Conservation (phyloP, 2,888 invertebrate species). For the Ecliptopera silaceata region DNA sequence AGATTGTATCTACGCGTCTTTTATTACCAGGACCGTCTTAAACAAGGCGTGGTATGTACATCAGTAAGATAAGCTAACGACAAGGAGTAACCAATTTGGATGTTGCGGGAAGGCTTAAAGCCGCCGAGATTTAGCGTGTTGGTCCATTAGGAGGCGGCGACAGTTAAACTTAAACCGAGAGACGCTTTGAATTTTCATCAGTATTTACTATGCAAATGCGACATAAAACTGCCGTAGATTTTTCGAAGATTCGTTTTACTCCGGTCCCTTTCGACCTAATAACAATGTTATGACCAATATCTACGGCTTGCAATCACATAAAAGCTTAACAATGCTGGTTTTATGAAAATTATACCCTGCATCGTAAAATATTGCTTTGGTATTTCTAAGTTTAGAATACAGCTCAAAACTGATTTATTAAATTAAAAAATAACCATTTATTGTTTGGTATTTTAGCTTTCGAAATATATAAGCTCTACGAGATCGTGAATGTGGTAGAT, state of each 20-base stretch:
- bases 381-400: not conserved
- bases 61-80: slow-evolving; percentile 57
- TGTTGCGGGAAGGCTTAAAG: slow-evolving; percentile 57
- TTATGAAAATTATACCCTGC: slow-evolving; percentile 6
- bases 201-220: slow-evolving; percentile 56
- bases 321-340: slow-evolving; percentile 15
- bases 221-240: slow-evolving; percentile 43
- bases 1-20: slow-evolving; percentile 32
- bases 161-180: slow-evolving; percentile 57
- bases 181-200: slow-evolving; percentile 56
- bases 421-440: no score
- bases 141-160: slow-evolving; percentile 58
- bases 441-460: no score
- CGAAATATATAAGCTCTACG: no score
- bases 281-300: slow-evolving; percentile 28
- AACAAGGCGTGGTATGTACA: slow-evolving; percentile 38
- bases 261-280: slow-evolving; percentile 28
- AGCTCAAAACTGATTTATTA: no score
- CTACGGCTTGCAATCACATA: slow-evolving; percentile 22
- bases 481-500: not conserved
- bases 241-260: slow-evolving; percentile 41
- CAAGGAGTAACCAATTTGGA: slow-evolving; percentile 59
- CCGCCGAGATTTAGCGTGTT: slow-evolving; percentile 57
- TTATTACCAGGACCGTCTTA: slow-evolving; percentile 32
- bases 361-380: not conserved